phyloP scores from a whole-genome alignment of 2,113 vertebrate species.

The Tor tambroides region DNA sequence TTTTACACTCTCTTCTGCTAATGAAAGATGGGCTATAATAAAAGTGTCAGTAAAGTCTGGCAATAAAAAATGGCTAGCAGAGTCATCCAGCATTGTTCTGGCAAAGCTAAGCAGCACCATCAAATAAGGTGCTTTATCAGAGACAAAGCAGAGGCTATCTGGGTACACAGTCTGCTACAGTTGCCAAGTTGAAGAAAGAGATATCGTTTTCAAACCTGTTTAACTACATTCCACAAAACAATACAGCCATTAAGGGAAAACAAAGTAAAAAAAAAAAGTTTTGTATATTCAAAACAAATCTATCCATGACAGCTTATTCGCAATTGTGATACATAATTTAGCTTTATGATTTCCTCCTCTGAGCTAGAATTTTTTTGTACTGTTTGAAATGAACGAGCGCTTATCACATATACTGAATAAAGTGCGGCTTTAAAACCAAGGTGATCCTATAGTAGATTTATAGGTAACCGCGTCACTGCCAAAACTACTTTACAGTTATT shows the following conservation, averaged over 20 bases:
- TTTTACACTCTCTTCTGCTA: slow-evolving; percentile 40
- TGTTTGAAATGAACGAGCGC: neutral
- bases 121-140: slow-evolving; percentile 43
- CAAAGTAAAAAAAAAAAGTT: neutral
- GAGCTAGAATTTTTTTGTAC: neutral
- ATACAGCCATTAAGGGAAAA: neutral
- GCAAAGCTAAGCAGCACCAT: slow-evolving; percentile 39
- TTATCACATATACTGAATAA: slow-evolving; percentile 5
- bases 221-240: slow-evolving; percentile 12
- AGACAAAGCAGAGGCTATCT: slow-evolving; percentile 39
- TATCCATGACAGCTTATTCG: neutral
- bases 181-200: slow-evolving; percentile 21
- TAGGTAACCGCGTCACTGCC: neutral
- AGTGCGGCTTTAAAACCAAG: neutral
- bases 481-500: neutral
- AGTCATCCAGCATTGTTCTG: slow-evolving; percentile 52
- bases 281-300: slow-evolving; percentile 32
- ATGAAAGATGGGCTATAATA: slow-evolving; percentile 47
- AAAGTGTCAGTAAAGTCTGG: slow-evolving; percentile 43
- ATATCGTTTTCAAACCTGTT: slow-evolving; percentile 17
- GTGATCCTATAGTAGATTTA: neutral
- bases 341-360: neutral
- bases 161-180: slow-evolving; percentile 24
- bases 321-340: neutral
- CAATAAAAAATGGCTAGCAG: slow-evolving; percentile 45